Evolutionary conservation across 2,888 invertebrate species (phyloP).

Genomic region (Luffia ferchaultella): DNA sequence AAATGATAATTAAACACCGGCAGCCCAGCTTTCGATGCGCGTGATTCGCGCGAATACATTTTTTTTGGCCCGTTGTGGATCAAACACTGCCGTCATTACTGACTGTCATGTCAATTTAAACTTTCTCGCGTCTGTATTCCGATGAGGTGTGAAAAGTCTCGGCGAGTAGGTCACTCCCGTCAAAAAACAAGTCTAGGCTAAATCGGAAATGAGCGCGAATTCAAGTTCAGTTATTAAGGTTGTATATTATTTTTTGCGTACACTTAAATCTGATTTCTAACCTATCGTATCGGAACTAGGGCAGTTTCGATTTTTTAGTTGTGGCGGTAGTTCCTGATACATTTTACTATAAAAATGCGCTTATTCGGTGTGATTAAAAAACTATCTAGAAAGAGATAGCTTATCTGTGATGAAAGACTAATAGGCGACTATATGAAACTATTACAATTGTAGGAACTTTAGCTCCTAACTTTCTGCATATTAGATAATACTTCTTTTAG

Average conservation of each 20-base stretch:
- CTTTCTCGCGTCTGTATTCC: slow-evolving; percentile 25
- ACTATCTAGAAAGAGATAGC: no score
- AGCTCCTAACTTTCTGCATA: no score
- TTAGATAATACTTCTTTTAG: no score
- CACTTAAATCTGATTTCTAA: background rate
- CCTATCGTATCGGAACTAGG: background rate
- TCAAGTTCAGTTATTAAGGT: slow-evolving; percentile 15
- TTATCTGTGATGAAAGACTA: no score
- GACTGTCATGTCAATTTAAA: slow-evolving; percentile 11
- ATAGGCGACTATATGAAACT: no score
- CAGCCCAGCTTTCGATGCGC: no score
- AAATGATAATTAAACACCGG: no score
- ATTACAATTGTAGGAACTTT: no score
- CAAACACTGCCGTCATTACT: background rate
- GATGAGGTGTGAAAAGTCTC: slow-evolving; percentile 20
- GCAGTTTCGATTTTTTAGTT: background rate
- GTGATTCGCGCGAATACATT: background rate
- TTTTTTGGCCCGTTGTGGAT: background rate
- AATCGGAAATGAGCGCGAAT: no score
- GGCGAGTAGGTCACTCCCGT: slow-evolving; percentile 6
- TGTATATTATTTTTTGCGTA: slow-evolving; percentile 19
- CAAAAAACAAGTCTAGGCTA: slow-evolving; percentile 12
- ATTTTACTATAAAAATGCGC: background rate
- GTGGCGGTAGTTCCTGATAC: background rate
- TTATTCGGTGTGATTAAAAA: background rate